Base-by-base conservation (phyloP, 2,113 vertebrate species). In the Zeus faber region DNA sequence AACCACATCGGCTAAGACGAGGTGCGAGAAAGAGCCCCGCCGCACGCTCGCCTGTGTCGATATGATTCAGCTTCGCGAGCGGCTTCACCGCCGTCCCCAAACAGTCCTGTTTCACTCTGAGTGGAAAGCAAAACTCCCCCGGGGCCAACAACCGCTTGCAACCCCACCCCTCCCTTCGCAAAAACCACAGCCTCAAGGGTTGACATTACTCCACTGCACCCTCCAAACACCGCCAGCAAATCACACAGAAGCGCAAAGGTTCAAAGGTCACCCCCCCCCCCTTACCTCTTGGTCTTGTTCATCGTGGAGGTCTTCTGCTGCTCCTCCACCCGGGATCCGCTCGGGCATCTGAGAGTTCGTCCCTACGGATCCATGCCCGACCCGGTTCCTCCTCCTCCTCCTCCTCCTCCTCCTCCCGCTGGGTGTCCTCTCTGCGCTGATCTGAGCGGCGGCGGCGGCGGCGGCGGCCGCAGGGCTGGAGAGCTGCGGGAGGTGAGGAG, bases 261-360 rank as follows among this genome's bases (percentile, higher is more conserved):
- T n/a, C n/a, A n/a, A n/a, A n/a, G n/a, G n/a, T 18, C 49, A 18
- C n/a, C 33, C 18, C 11, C 24, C 29, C 22, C 37, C 16, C 24
- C 29, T 74, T 87, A 90, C 89, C 89, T 89, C 70, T 90, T 90
- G 71, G 77, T 65, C 77, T 88, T 87, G 82, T 87, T 85, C 89
- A 91, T 91, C 45, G 76, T 78, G 54, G 71, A 56, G 61, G 53
- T 85, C 66, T 71, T 79, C 81, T 85, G 35, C 81, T 77, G 77
- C 76, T 74, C 72, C 67, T 80, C 70, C 58, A 20, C 62, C 61
- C 77, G 67, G 57, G 67, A 70, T 71, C 67, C 49, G 23, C 70
- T 44, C 39, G 65, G 64, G 77, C 86, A 88, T 87, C 76, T 79
- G 77, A 81, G 77, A 81, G 68, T 63, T 56, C 58, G 70, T 82